phyloP scores from a whole-genome alignment of 2,888 invertebrate genomes.

The Lordiphosa fenestrarum region DNA sequence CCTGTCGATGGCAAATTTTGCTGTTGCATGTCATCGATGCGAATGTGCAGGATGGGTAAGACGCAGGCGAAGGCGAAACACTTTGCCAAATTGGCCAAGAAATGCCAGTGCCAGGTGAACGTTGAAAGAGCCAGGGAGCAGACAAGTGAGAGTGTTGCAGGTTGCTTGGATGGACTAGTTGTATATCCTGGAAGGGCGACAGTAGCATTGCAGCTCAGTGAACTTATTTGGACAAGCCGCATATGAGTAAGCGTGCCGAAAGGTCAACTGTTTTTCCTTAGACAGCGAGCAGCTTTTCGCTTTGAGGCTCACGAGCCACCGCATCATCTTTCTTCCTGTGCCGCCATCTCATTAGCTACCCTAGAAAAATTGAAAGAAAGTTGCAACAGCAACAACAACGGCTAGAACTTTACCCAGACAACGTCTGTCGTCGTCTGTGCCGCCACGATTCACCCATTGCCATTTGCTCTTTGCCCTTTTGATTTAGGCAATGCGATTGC shows the following conservation, averaged over 20 bases:
- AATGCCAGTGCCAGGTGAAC: slow-evolving; percentile 29
- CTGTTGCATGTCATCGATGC: slow-evolving; percentile 44
- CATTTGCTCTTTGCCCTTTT: slow-evolving; percentile 23
- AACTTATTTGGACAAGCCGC: too few species aligned
- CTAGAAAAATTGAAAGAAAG: not conserved
- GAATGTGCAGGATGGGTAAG: not conserved
- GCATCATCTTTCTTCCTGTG: too few species aligned
- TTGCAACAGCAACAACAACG: not conserved
- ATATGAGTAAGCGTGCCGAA: too few species aligned
- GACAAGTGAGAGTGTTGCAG: too few species aligned
- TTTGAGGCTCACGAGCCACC: too few species aligned
- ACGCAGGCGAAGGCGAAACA: slow-evolving; percentile 49
- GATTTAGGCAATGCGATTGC: slow-evolving; percentile 24
- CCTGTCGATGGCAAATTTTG: slow-evolving; percentile 62
- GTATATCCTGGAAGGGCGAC: not conserved
- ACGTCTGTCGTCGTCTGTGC: slow-evolving; percentile 14
- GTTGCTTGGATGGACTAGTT: not conserved
- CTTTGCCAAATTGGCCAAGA: slow-evolving; percentile 72
- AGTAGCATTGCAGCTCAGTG: too few species aligned
- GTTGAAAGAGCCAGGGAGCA: too few species aligned
- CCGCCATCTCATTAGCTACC: too few species aligned
- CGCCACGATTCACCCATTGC: slow-evolving; percentile 26
- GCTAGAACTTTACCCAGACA: slow-evolving; percentile 29
- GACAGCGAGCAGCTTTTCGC: too few species aligned
- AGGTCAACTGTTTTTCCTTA: too few species aligned